Base-by-base conservation (phyloP, 2,888 invertebrate genomes). In the Drosophila anceps region DNA sequence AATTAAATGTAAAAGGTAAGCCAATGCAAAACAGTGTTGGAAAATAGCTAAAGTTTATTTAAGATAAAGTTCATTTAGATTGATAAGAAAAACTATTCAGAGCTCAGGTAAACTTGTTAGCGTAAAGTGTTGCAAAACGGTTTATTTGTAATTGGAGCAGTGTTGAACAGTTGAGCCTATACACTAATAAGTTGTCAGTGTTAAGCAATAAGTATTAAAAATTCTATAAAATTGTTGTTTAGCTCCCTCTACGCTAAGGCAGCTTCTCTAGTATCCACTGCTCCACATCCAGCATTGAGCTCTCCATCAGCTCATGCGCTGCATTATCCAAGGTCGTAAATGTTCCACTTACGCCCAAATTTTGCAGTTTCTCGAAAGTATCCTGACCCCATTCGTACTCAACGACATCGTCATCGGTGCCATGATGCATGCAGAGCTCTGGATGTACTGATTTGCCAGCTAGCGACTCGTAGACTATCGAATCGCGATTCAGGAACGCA, bases 401-500 rank as follows among this genome's bases (percentile, higher is more conserved):
- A 0, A 97, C 96, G 20, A 97, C 78, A 0, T 94, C 93, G 89
- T 97, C 97, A 15, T 88, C 71, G 3, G 78, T 84, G 2, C 93
- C 93, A 71, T 93, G 93, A 55, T 89, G 92, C 92, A 92, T 92
- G 33, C 83, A 70, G 5, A 93, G 55, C n/a, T 92, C 90, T 0
- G 93, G 92, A 1, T 88, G 63, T 0, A 18, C 15, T 2, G 73
- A 62, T 5, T 59, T 59, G 35, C 76, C 68, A 71, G 88, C 84
- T 9, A 93, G 74, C 78, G 95, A 94, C 81, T 95, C 93, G 90
- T 95, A 97, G 1, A 97, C 95, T 24, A 93, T 84, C 0, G 97
- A 97, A 35, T 95, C 94, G 0, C 94, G 91, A 83, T 96, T 96
- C 0, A 98, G 93, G 89, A 97, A 98, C 8, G 96, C 95, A 15